These are phyloP conservation scores for Emys orbicularis DNA, from an alignment of 2,797 vertebrate species.

Conservation along the genomic window DNA sequence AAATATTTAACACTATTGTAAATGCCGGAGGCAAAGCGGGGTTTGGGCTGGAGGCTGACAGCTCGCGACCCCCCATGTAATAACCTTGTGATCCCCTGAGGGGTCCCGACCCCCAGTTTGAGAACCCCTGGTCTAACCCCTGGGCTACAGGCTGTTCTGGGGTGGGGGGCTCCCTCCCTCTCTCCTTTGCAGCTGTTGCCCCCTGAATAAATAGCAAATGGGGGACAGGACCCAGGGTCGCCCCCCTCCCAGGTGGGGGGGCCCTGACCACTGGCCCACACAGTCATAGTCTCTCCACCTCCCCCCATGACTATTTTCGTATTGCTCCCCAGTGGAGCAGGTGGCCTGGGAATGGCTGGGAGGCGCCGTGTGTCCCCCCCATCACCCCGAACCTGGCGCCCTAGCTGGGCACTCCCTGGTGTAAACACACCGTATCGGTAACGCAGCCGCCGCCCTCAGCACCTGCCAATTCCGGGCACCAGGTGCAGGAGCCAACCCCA, in stretches of 20 bases:
- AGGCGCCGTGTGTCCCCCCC: fast-evolving
- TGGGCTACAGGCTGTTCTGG: not conserved
- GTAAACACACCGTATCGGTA: not conserved
- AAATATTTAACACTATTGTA: too few relatives aligned
- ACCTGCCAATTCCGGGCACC: not conserved
- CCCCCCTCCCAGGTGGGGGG: not conserved
- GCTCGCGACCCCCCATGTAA: too few relatives aligned
- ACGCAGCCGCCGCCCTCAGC: not conserved
- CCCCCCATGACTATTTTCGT: not conserved
- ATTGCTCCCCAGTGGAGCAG: not conserved
- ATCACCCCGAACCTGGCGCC: not conserved
- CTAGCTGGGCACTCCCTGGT: not conserved
- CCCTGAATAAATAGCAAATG: not conserved
- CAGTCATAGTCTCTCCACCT: not conserved
- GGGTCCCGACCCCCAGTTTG: too few relatives aligned
- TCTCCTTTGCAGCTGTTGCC: not conserved
- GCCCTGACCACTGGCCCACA: not conserved
- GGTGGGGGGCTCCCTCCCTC: not conserved
- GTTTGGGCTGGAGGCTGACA: too few relatives aligned
- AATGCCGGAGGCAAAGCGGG: too few relatives aligned
- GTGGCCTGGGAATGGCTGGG: not conserved
- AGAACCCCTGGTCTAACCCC: not conserved
- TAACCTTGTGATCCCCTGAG: too few relatives aligned
- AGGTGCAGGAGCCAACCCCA: not conserved
- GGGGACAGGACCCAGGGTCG: not conserved